phyloP scores from a whole-genome alignment of 2,113 vertebrate genomes.

The Sceloporus undulatus region DNA sequence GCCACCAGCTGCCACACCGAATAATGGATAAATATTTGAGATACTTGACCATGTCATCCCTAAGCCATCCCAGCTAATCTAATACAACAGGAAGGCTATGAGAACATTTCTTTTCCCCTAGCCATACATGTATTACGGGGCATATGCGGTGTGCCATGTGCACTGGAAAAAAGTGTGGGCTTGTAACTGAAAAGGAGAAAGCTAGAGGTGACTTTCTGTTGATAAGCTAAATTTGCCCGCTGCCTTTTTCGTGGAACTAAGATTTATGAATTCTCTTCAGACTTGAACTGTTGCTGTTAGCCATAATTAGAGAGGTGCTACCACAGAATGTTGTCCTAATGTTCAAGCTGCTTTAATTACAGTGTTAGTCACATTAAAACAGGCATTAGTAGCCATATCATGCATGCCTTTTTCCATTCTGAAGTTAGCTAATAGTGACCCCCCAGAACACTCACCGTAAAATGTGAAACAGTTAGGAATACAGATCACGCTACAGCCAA shows the following conservation, averaged over 20 bases:
- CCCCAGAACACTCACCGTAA: background rate
- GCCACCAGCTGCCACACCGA: too few relatives aligned
- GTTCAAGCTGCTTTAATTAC: slow-evolving; percentile 31
- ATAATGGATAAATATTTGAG: background rate
- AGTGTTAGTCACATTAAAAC: slow-evolving; percentile 26
- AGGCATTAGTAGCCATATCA: slow-evolving; percentile 26
- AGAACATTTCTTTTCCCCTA: too few relatives aligned
- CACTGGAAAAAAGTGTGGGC: background rate
- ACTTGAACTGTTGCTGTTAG: slow-evolving; percentile 12
- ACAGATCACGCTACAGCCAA: background rate
- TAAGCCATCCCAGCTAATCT: background rate
- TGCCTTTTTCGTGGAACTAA: slow-evolving; percentile 5
- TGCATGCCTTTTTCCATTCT: slow-evolving; percentile 13
- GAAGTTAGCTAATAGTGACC: slow-evolving; percentile 33
- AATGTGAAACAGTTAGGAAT: slow-evolving; percentile 4
- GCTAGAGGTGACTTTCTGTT: background rate
- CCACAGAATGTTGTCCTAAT: slow-evolving; percentile 15
- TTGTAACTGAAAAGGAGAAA: background rate
- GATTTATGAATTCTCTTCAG: slow-evolving; percentile 8
- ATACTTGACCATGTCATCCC: too few relatives aligned
- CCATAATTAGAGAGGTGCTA: slow-evolving; percentile 33
- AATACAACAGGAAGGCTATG: background rate
- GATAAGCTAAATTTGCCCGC: background rate
- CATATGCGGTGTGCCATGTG: background rate
- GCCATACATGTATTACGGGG: too few relatives aligned